Base-by-base conservation (phyloP, 2,888 invertebrate species). In the Phania funesta region DNA sequence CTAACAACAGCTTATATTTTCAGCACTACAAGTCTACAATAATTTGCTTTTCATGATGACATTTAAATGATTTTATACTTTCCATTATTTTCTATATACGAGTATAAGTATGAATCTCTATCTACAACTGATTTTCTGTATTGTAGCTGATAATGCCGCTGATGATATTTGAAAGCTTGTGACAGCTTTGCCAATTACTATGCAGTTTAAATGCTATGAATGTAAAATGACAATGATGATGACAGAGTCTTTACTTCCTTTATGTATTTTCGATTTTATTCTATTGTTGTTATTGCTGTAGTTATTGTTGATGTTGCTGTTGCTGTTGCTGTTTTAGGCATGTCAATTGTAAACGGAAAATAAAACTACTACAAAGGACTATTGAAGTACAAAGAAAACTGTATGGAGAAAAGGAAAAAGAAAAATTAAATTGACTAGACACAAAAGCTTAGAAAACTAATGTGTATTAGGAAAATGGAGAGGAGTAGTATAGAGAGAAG, bases 101-200 rank as follows among this genome's bases (percentile, higher is more conserved):
- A 7, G 1, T 38, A 26, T 24, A 18, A 6, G 16, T 18, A 44
- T 11, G 29, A n/a, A n/a, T n/a, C n/a, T n/a, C n/a, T n/a, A n/a
- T n/a, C 48, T 70, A 26, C 54, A 52, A 44, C 50, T 65, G 71
- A 26, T 58, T 68, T 50, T 13, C 54, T 29, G 29, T 68, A 32
- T 54, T 29, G 16, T 5, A 18, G 68, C 75, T 62, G 78, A 32
- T 70, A 58, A 54, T 77, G 50, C 48, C 64, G 46, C 20, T 82
- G 82, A 78, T 74, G 74, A 75, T 78, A 58, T 82, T 78, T 82
- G 78, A 78, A 78, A 82, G 78, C 78, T 75, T 82, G 74, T 78
- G 82, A 82, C 82, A 82, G 82, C 82, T 82, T 65, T 75, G 78
- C 74, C 82, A 82, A 82, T 82, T 78, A 78, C 82, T 29, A 82